Percentiles rank a stretch among this genome's conserved stretches.
phyloP scores from a whole-genome alignment of 2,797 vertebrate genomes.

The Intellagama lesueurii region DNA sequence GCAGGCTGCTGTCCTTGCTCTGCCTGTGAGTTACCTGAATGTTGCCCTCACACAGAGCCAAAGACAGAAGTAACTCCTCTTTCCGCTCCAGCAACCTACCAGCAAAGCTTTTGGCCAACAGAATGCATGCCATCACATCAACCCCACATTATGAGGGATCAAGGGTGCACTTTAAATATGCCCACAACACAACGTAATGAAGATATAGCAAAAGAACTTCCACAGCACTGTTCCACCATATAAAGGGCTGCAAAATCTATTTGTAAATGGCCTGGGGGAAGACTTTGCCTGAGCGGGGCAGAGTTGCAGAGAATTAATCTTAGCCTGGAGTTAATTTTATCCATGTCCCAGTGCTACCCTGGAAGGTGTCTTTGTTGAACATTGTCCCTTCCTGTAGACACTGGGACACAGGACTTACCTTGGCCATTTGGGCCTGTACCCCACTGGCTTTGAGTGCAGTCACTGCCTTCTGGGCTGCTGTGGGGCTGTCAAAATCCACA shows the following conservation, averaged over 20 bases:
- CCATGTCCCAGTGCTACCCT: not conserved
- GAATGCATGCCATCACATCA: not conserved
- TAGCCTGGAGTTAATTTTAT: not conserved
- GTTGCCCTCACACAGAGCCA: not conserved
- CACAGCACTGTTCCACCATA: not conserved
- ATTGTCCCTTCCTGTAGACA: no score
- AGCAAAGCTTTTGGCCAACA: not conserved
- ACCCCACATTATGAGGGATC: not conserved
- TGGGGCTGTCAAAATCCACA: conserved; percentile 93
- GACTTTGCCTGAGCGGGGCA: no score
- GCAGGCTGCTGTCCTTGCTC: not conserved
- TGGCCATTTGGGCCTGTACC: conserved; percentile 96
- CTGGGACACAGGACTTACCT: conserved; percentile 76
- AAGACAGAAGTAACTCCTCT: not conserved
- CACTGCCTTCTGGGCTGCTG: conserved; percentile 93
- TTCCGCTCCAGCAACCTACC: not conserved
- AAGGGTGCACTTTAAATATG: not conserved
- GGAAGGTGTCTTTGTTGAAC: no score
- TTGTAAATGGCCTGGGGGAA: not conserved
- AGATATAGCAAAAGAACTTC: not conserved
- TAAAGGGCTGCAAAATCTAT: not conserved
- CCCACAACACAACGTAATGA: not conserved
- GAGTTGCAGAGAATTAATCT: not conserved
- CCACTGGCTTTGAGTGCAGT: conserved; percentile 92
- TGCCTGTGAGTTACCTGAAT: not conserved